Evolutionary conservation across 1,140 invertebrate genomes (phyloP).

Genomic region (Saxidomus purpurata): DNA sequence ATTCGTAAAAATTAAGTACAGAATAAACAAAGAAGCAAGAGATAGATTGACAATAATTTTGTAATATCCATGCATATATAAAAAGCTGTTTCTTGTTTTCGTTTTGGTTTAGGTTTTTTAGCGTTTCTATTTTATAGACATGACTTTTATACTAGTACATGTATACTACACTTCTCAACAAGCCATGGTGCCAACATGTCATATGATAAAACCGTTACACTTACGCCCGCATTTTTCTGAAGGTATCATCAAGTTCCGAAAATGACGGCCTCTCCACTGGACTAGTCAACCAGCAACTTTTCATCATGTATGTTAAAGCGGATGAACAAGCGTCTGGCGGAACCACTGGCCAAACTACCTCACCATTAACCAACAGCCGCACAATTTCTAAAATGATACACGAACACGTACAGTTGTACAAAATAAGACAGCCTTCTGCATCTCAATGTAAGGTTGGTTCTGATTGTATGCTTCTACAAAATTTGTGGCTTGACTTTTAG

Average conservation of each 20-base stretch:
- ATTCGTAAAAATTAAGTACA: too few relatives aligned
- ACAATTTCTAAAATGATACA: slow-evolving; percentile 50
- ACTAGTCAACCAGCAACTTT: slow-evolving; percentile 21
- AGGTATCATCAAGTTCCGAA: slow-evolving; percentile 33
- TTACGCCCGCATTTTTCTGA: slow-evolving; percentile 49
- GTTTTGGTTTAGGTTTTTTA: too few relatives aligned
- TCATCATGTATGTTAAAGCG: slow-evolving; percentile 23
- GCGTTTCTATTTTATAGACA: too few relatives aligned
- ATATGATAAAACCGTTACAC: background rate
- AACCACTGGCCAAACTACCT: slow-evolving; percentile 7
- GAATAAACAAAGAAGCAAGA: background rate
- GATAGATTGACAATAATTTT: too few relatives aligned
- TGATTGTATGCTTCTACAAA: too few relatives aligned
- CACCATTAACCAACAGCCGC: background rate
- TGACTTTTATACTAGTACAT: background rate
- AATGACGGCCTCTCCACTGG: slow-evolving; percentile 54
- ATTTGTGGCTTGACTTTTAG: too few relatives aligned
- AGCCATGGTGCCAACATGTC: too few relatives aligned
- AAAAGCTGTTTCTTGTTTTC: too few relatives aligned
- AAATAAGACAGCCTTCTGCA: too few relatives aligned
- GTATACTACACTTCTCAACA: background rate
- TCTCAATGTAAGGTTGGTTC: too few relatives aligned
- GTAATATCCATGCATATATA: too few relatives aligned
- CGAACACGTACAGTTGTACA: too few relatives aligned
- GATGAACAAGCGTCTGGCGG: slow-evolving; percentile 25